Evolutionary conservation across 23 tunicate species (phyloP), one percentile per base, ranked within the genome.

Genomic region (Halocynthia roretzi): DNA sequence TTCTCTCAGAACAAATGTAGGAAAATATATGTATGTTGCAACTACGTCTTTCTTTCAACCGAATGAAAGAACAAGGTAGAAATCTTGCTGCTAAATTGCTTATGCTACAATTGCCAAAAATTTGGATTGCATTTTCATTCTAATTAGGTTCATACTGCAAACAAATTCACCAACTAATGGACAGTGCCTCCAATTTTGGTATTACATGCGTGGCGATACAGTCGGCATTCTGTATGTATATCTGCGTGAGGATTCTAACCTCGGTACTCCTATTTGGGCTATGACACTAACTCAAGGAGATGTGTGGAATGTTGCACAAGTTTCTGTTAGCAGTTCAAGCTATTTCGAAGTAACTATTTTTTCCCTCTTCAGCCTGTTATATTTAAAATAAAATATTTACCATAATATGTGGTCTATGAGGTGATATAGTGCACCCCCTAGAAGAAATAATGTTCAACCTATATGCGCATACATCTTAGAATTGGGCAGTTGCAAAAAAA

Each of bases 181-280:
- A 7, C 61, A 71, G 48, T 87, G 93, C 52, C 17, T 82, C 65
- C 86, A 87, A 72, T 81, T 82, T 50, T 87, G 93, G 93, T 87
- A 77, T 70, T 81, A 67, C 67, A 87, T 87, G 93, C 67, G 40
- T 49, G 93, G 93, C 7, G 66, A 48, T 10, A 17, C 19, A 7
- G 93, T 84, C 48, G 62, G 71, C 61, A 15, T 61, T 18, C 58
- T 87, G 64, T 48, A 76, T 12, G 76, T 71, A 18, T 87, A 87
- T 60, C 22, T 87, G 22, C 69, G 62, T 63, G 63, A 61, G 12
- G 83, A 72, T 51, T 55, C 82, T n/a, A 82, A 85, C 67, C 49
- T 82, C 8, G 93, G 93, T n/a, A n/a, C 23, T 55, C 86, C 89
- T 9, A 54, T 87, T 15, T 87, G 86, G 86, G 69, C 53, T 7